phyloP scores from a whole-genome alignment of 2,113 vertebrate genomes.

The Elephantulus edwardii region DNA sequence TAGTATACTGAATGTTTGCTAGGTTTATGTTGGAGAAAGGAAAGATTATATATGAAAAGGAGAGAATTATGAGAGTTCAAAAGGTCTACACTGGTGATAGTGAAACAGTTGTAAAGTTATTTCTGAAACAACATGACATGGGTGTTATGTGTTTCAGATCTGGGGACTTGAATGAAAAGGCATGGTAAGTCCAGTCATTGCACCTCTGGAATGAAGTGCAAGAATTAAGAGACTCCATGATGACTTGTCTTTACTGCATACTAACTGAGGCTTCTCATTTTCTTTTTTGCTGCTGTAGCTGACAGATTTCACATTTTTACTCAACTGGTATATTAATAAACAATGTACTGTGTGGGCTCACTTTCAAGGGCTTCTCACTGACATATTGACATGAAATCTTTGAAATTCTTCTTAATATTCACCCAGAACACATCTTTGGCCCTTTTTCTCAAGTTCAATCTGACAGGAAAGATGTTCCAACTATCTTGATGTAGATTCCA shows the following conservation, averaged over 20 bases:
- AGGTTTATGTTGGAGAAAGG: background rate
- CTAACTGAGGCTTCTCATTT: constrained; percentile 45
- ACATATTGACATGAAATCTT: constrained; percentile 57
- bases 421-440: constrained; percentile 28
- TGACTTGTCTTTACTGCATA: constrained; percentile 38
- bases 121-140: constrained; percentile 25
- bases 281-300: constrained; percentile 56
- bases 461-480: constrained; percentile 31
- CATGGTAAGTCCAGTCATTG: background rate
- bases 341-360: constrained; percentile 21
- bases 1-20: background rate
- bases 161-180: background rate
- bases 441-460: constrained; percentile 22
- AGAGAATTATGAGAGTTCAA: background rate
- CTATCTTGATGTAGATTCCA: background rate
- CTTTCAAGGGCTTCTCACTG: constrained; percentile 39
- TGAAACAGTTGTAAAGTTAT: constrained; percentile 3
- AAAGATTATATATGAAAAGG: background rate
- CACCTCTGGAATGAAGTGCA: constrained; percentile 15
- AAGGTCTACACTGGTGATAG: background rate
- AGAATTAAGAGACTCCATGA: constrained; percentile 48
- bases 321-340: constrained; percentile 44
- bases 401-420: constrained; percentile 55
- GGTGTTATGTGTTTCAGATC: background rate
- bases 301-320: constrained; percentile 53